Base-by-base conservation (phyloP, 2,797 vertebrate species). In the Enteromius treurensis region DNA sequence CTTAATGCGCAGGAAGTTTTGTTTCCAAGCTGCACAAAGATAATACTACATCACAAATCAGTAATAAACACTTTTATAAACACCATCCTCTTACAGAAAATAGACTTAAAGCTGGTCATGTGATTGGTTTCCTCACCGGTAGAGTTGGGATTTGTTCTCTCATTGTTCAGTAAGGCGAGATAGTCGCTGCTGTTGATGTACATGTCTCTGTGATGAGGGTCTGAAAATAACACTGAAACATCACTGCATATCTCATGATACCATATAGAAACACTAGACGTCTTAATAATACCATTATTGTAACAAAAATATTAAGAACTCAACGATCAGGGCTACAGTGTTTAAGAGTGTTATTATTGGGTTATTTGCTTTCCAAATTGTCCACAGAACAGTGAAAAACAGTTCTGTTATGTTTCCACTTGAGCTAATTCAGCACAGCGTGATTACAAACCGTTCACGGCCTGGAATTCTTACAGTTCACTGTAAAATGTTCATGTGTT, bases 121-220 rank as follows among this genome's bases (percentile, higher is more conserved):
- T 34, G 47, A 8, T 29, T 3, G 8, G 32, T 1, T 29, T 51
- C 26, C 90, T 92, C 88, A 98, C 97, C 96, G 86, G 96, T 95
- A 55, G 96, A 89, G 53, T 97, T 97, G 51, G 96, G 94, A 84
- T 96, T 95, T 0, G 90, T 79, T 79, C 95, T 93, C 77, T 98
- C 97, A 0, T 93, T 94, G 85, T 98, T 97, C 79, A 98, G 92
- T 64, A 96, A 77, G 32, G 97, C 96, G 90, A 98, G 89, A 86
- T 95, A 98, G 75, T 96, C 94, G 77, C 96, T 98, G 91, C 90
- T 95, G 90, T 97, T 96, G 80, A 97, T 86, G 32, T 98, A 97
- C 87, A 96, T 88, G 87, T 96, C 96, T 79, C 91, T 94, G 86
- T 98, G 97, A 83, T 98, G 97, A 7, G 97, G 97, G 82, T 98